Evolutionary conservation across 2,888 invertebrate genomes (phyloP).

Genomic region (Phortica magna): DNA sequence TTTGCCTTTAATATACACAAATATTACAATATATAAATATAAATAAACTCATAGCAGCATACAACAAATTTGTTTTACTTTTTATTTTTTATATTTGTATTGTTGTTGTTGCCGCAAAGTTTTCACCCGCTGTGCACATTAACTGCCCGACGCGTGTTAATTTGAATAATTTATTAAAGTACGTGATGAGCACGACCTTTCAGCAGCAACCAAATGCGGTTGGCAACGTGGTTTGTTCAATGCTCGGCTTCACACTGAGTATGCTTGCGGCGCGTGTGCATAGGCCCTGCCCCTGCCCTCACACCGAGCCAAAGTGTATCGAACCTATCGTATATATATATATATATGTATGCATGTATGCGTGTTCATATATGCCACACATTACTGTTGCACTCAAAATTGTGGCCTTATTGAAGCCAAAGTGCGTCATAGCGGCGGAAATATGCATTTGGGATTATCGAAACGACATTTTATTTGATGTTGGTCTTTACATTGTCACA

Average conservation of each 20-base stretch:
- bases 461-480: constrained; percentile 7
- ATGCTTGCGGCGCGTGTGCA: not conserved
- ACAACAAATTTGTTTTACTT: too few species aligned
- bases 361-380: too few species aligned
- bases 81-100: constrained; percentile 35
- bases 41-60: constrained; percentile 2
- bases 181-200: constrained; percentile 70
- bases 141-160: constrained; percentile 63
- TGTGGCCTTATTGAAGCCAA: not conserved
- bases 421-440: not conserved
- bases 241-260: constrained; percentile 6
- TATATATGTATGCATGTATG: too few species aligned
- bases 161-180: constrained; percentile 76
- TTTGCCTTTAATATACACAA: too few species aligned
- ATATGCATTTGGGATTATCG: constrained; percentile 25
- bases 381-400: not conserved
- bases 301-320: constrained; percentile 32
- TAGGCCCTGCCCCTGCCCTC: not conserved
- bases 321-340: too few species aligned
- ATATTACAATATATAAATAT: constrained; percentile 18
- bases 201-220: constrained; percentile 45
- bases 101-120: constrained; percentile 58
- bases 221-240: constrained; percentile 22
- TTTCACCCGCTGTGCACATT: constrained; percentile 56
- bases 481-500: not conserved